A percentile compares a stretch with the other conserved stretches of the same genome.
Evolutionary conservation across 2,797 vertebrate species (phyloP).

Genomic region (Podargus strigoides): DNA sequence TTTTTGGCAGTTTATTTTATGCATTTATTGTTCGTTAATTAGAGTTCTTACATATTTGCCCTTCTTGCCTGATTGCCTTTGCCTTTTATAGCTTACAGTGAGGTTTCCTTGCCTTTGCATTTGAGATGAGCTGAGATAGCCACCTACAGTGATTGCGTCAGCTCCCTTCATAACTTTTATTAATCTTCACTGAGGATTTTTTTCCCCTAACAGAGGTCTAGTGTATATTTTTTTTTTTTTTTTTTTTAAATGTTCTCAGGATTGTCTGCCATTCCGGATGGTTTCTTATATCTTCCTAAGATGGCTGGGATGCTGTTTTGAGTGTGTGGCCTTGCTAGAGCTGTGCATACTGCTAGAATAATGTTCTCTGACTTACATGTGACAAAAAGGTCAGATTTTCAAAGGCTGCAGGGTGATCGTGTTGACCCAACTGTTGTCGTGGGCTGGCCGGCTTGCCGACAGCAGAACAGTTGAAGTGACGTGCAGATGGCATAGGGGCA

Average conservation of each 20-base stretch:
- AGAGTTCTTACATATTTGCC: slow-evolving; percentile 58
- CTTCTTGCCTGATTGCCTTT: slow-evolving; percentile 61
- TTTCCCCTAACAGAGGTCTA: neutral
- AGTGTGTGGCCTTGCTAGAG: neutral
- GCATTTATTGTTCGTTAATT: slow-evolving; percentile 53
- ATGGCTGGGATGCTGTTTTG: neutral
- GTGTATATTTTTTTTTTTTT: slow-evolving; percentile 20
- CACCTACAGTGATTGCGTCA: slow-evolving; percentile 54
- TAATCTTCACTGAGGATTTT: slow-evolving; percentile 2
- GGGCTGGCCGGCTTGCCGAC: slow-evolving; percentile 11
- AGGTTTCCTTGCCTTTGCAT: slow-evolving; percentile 46
- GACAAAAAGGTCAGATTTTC: slow-evolving; percentile 53
- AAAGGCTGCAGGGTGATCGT: slow-evolving; percentile 30
- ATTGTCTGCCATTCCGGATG: neutral
- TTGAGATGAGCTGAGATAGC: slow-evolving; percentile 50
- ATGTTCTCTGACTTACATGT: slow-evolving; percentile 46
- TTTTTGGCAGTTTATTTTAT: slow-evolving; percentile 50
- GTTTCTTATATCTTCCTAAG: neutral
- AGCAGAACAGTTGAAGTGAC: slow-evolving; percentile 7
- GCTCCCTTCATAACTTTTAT: slow-evolving; percentile 57
- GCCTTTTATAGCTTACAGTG: slow-evolving; percentile 47
- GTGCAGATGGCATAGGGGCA: neutral
- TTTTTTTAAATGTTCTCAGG: neutral
- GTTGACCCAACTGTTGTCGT: slow-evolving; percentile 18
- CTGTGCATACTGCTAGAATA: neutral